Evolutionary conservation across 2,888 invertebrate genomes (phyloP).

Genomic region (Cremastinae sp.): DNA sequence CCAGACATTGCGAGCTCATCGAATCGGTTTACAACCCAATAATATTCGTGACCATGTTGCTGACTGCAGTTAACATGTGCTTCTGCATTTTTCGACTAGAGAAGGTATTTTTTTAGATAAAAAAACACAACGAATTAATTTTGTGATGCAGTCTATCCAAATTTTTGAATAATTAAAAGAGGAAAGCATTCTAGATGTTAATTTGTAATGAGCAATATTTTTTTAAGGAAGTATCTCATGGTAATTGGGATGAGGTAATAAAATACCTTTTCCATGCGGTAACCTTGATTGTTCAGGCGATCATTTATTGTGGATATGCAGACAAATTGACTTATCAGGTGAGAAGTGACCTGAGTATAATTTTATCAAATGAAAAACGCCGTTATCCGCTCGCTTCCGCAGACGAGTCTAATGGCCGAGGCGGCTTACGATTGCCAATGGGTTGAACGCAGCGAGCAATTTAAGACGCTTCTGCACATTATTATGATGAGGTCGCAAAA

Average conservation of each 20-base stretch:
- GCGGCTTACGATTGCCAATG: constrained; percentile 62
- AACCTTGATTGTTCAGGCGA: constrained; percentile 58
- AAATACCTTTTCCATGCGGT: constrained; percentile 60
- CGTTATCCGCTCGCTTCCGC: too few relatives aligned
- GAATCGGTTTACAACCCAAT: constrained; percentile 57
- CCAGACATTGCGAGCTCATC: constrained; percentile 57
- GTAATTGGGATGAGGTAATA: constrained; percentile 47
- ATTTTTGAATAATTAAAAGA: too few relatives aligned
- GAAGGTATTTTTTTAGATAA: constrained; percentile 30
- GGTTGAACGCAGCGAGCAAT: constrained; percentile 53
- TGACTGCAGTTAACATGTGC: constrained; percentile 56
- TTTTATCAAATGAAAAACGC: too few relatives aligned
- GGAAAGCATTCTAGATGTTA: too few relatives aligned
- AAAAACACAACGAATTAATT: background rate
- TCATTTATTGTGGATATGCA: constrained; percentile 63
- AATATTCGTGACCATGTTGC: constrained; percentile 57
- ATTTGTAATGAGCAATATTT: too few relatives aligned
- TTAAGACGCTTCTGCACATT: constrained; percentile 54
- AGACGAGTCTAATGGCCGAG: constrained; percentile 53
- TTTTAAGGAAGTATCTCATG: constrained; percentile 25
- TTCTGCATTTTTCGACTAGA: constrained; percentile 58
- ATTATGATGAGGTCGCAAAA: constrained; percentile 61
- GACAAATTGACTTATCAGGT: constrained; percentile 60
- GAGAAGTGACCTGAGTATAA: too few relatives aligned
- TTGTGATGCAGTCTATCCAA: too few relatives aligned